These are phyloP conservation scores for Dermolepida albohirtum DNA, from an alignment of 2,888 invertebrate species.

Conservation along the genomic window DNA sequence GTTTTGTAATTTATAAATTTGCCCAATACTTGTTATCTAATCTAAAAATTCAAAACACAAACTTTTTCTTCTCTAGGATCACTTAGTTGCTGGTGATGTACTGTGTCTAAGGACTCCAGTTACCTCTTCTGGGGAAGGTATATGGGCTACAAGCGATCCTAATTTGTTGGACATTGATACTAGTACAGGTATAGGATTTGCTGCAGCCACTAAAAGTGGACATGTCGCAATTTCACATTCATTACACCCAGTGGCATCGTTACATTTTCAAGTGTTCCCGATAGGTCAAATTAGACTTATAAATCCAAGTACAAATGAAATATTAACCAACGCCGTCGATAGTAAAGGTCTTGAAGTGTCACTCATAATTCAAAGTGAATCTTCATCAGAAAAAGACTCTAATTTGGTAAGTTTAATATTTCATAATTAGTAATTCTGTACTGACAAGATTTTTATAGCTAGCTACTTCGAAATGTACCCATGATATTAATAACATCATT, in stretches of 20 bases:
- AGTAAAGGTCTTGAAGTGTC: slow-evolving; percentile 52
- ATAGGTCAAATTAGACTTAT: slow-evolving; percentile 55
- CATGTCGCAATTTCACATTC: slow-evolving; percentile 59
- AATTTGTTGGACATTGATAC: slow-evolving; percentile 58
- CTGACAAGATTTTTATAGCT: slow-evolving; percentile 51
- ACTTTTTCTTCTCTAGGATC: slow-evolving; percentile 52
- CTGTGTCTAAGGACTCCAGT: slow-evolving; percentile 68
- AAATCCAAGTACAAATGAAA: slow-evolving; percentile 43
- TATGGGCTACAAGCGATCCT: slow-evolving; percentile 62
- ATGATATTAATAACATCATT: slow-evolving; percentile 53
- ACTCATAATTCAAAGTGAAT: slow-evolving; percentile 56
- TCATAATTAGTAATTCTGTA: slow-evolving; percentile 19
- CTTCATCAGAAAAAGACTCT: slow-evolving; percentile 54
- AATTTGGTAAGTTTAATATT: slow-evolving; percentile 58
- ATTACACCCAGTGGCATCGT: slow-evolving; percentile 58
- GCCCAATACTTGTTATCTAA: not conserved
- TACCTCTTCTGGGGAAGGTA: slow-evolving; percentile 50
- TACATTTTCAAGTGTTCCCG: slow-evolving; percentile 57
- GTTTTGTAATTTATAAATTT: too few relatives aligned
- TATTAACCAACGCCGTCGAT: slow-evolving; percentile 57
- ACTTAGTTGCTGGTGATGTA: slow-evolving; percentile 68
- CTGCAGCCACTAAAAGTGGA: slow-evolving; percentile 56
- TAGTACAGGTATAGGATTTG: slow-evolving; percentile 61
- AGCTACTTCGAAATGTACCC: slow-evolving; percentile 58
- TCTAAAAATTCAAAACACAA: not conserved